Evolutionary conservation across 2,888 invertebrate genomes (phyloP), one percentile per base, ranked within the genome.

Genomic region (Ellobium chinense): DNA sequence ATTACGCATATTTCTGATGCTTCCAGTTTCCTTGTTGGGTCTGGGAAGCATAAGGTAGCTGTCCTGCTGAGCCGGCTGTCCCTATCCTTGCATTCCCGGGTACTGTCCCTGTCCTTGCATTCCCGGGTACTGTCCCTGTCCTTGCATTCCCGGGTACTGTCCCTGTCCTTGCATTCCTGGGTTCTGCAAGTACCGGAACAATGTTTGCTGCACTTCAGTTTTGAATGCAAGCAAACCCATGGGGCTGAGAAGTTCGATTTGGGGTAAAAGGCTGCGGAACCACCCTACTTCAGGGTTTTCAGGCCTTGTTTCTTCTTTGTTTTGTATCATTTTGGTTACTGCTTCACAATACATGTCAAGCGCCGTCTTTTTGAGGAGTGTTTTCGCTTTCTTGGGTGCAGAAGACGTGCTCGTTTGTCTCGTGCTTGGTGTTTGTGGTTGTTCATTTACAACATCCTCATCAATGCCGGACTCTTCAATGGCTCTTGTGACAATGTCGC

Each of bases 211-310:
- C 60, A 60, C 60, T 60, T 60, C 60, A 60, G 60, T 60, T 60
- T 60, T 60, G 60, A 60, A 60, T 24, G 60, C 60, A 60, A 60
- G 60, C 60, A 60, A 60, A n/a, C n/a, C 60, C 60, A 60, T 60
- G 60, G 60, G 60, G 60, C 60, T 60, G 7, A 60, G 60, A 7
- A 60, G 60, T 60, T 60, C 60, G n/a, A 60, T 60, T 60, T 60
- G 60, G 60, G 60, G 60, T n/a, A 60, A n/a, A n/a, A 60, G 60
- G n/a, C 60, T 60, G 60, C 60, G 60, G 60, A 60, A 60, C 60
- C 60, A 60, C 60, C 27, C 60, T 60, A 60, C 60, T 60, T 60
- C 60, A 60, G 60, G 60, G n/a, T 60, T 60, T 60, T 60, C 60
- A 7, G 60, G 60, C 60, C 60, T 60, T 60, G 60, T 7, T 7